phyloP scores from a whole-genome alignment of 2,888 invertebrate species.

The Trisateles emortualis region DNA sequence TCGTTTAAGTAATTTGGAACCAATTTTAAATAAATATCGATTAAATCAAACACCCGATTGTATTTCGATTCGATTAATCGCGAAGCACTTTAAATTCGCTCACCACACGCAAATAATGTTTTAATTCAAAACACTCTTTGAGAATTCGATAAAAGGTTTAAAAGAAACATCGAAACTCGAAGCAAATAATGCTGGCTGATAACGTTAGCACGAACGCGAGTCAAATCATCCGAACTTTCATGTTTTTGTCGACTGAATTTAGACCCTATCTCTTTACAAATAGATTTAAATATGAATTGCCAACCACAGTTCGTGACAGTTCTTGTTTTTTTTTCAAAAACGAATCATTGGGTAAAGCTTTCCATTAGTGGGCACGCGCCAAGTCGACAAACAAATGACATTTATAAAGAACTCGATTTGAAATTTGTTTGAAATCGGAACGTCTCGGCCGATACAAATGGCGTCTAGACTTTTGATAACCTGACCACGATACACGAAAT shows the following conservation, averaged over 20 bases:
- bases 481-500: slow-evolving; percentile 40
- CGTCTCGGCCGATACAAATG: slow-evolving; percentile 75
- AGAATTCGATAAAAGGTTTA: slow-evolving; percentile 74
- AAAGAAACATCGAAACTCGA: slow-evolving; percentile 75
- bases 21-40: slow-evolving; percentile 43
- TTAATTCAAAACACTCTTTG: slow-evolving; percentile 78
- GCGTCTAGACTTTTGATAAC: slow-evolving; percentile 80
- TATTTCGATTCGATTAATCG: slow-evolving; percentile 65
- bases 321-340: slow-evolving; percentile 67
- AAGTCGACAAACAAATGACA: slow-evolving; percentile 81
- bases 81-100: slow-evolving; percentile 73
- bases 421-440: slow-evolving; percentile 78
- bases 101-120: slow-evolving; percentile 77
- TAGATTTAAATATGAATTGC: slow-evolving; percentile 41
- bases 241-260: slow-evolving; percentile 36
- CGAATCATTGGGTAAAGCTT: slow-evolving; percentile 73
- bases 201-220: slow-evolving; percentile 66
- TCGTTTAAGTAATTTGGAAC: slow-evolving; percentile 18
- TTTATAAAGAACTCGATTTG: slow-evolving; percentile 80
- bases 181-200: slow-evolving; percentile 78
- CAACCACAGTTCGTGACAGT: slow-evolving; percentile 61
- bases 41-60: slow-evolving; percentile 44
- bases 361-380: slow-evolving; percentile 85
- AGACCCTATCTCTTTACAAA: slow-evolving; percentile 27
- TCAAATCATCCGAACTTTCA: slow-evolving; percentile 51